Conservation (phyloP, 64 coral and sea anemone genomes). For the Actinia equina region DNA sequence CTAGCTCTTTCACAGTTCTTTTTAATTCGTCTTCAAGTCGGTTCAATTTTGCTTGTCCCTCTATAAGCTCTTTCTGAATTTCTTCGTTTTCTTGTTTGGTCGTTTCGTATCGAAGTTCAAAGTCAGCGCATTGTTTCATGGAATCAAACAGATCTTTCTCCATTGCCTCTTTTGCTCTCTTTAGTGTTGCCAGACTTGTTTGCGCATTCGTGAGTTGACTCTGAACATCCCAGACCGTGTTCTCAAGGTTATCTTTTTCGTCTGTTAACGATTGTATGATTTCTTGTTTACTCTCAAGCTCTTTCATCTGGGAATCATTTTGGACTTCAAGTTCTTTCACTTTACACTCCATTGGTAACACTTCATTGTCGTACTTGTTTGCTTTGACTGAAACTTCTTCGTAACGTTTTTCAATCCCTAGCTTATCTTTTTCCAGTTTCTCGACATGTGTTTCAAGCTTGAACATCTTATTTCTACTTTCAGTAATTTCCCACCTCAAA, state of each 20-base stretch:
- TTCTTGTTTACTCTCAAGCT: conserved; percentile 60
- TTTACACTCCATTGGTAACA: conserved; percentile 44
- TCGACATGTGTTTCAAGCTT: conserved; percentile 49
- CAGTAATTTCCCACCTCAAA: conserved; percentile 37
- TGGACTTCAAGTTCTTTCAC: conserved; percentile 51
- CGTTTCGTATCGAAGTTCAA: conserved; percentile 59
- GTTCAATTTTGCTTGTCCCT: conserved; percentile 41
- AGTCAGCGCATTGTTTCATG: conserved; percentile 63
- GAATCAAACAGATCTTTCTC: conserved; percentile 79
- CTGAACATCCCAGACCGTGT: conserved; percentile 40
- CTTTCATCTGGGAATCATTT: conserved; percentile 47
- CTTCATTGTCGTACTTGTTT: conserved; percentile 33
- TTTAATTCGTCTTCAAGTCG: conserved; percentile 49
- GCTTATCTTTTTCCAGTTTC: conserved; percentile 63
- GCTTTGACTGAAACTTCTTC: conserved; percentile 34
- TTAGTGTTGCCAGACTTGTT: conserved; percentile 42
- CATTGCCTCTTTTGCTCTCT: conserved; percentile 43
- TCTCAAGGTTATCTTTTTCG: conserved; percentile 49
- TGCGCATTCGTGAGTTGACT: conserved; percentile 29
- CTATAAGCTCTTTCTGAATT: conserved; percentile 57
- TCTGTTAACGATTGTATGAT: conserved; percentile 45
- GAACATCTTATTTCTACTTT: conserved; percentile 42
- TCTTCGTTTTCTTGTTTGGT: conserved; percentile 67
- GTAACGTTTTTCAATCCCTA: conserved; percentile 42
- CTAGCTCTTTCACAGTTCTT: conserved; percentile 52